Conservation (phyloP, 2,888 invertebrate genomes). For the Cerastis rubricosa region DNA sequence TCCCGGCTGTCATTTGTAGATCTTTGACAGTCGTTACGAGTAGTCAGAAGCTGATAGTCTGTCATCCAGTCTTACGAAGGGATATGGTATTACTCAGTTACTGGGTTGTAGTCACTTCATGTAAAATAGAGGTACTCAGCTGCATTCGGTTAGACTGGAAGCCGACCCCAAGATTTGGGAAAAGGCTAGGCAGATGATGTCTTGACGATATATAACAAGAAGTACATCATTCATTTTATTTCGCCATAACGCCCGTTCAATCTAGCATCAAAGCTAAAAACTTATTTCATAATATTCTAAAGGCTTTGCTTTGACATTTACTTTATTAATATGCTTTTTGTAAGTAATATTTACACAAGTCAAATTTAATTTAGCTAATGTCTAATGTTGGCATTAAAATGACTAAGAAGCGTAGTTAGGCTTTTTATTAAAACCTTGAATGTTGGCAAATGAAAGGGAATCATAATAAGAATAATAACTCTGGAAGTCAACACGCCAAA, state of each 20-base stretch:
- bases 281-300: slow-evolving; percentile 56
- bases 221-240: slow-evolving; percentile 40
- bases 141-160: no score
- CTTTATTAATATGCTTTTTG: slow-evolving; percentile 64
- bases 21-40: no score
- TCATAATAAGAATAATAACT: no score
- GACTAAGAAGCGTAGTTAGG: slow-evolving; percentile 34
- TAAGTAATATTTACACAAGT: slow-evolving; percentile 54
- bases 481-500: no score
- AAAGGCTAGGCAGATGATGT: no score
- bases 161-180: no score
- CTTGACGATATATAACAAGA: slow-evolving; percentile 12
- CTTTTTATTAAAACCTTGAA: slow-evolving; percentile 60
- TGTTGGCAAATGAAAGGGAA: slow-evolving; percentile 48
- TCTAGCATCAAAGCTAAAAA: slow-evolving; percentile 52
- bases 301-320: slow-evolving; percentile 62
- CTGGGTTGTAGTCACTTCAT: no score
- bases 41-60: no score
- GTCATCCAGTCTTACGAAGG: no score
- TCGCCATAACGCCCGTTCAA: slow-evolving; percentile 45
- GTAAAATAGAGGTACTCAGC: no score
- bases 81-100: no score
- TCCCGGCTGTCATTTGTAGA: no score
- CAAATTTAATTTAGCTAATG: slow-evolving; percentile 59
- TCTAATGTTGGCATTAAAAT: slow-evolving; percentile 39